phyloP scores from a whole-genome alignment of 2,113 vertebrate genomes.

The Xiphophorus hellerii region DNA sequence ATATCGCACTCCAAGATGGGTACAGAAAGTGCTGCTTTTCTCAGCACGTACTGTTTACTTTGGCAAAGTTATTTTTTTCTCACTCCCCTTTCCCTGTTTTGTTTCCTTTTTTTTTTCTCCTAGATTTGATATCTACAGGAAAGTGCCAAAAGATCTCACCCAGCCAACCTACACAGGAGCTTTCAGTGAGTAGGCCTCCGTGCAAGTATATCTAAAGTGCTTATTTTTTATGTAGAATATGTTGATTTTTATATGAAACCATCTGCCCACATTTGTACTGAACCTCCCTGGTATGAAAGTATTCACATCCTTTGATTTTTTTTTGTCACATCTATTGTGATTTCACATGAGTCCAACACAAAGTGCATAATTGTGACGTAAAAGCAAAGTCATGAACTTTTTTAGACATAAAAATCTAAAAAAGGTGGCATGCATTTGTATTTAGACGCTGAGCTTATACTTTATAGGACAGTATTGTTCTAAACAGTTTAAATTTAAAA shows the following conservation, averaged over 20 bases:
- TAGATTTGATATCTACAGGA: conserved; percentile 99
- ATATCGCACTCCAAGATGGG: conserved; percentile 68
- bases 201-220: background rate
- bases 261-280: background rate
- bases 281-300: no score
- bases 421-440: no score
- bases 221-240: conserved; percentile 2
- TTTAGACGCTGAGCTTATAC: no score
- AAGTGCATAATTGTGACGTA: background rate
- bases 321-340: background rate
- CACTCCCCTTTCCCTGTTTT: conserved; percentile 20
- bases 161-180: conserved; percentile 99
- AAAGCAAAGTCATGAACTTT: background rate
- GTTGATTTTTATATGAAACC: background rate
- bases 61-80: conserved; percentile 28
- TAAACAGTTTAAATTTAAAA: no score
- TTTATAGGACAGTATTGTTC: no score
- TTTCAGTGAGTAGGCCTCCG: conserved; percentile 89
- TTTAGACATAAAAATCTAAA: background rate
- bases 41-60: conserved; percentile 69
- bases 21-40: conserved; percentile 77
- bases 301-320: no score
- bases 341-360: background rate
- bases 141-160: conserved; percentile 99
- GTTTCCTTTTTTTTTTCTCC: conserved; percentile 34